Evolutionary conservation across 2,888 invertebrate genomes (phyloP).

Genomic region (Rhamnusium bicolor): DNA sequence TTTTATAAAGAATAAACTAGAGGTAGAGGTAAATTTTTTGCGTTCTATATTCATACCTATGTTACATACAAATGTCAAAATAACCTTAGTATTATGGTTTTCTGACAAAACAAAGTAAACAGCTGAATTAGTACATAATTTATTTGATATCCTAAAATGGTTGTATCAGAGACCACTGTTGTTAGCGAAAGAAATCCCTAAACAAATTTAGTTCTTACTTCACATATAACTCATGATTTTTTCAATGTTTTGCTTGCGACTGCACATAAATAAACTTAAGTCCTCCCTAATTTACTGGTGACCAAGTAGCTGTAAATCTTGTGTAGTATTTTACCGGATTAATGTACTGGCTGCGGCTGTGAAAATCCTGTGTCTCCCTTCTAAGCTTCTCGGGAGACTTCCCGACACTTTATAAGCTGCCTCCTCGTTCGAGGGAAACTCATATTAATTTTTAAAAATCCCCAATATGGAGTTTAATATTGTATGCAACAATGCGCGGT

Average conservation of each 20-base stretch:
- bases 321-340: conserved; percentile 30
- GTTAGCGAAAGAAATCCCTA: neutral
- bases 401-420: conserved; percentile 26
- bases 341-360: conserved; percentile 17
- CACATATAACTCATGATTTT: neutral
- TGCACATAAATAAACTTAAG: conserved; percentile 22
- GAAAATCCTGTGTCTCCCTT: conserved; percentile 23
- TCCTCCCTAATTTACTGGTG: conserved; percentile 25
- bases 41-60: no score
- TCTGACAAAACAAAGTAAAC: no score
- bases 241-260: neutral
- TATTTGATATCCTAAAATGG: neutral
- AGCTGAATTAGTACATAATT: no score
- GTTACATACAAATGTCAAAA: no score
- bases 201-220: neutral
- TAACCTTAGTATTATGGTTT: no score
- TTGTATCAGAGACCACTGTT: neutral
- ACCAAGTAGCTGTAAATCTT: conserved; percentile 34
- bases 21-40: no score
- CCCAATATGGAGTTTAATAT: conserved; percentile 9
- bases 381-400: conserved; percentile 19
- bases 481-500: neutral
- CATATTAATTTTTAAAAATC: conserved; percentile 24
- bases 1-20: no score
- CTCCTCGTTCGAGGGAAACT: neutral